These are phyloP conservation scores for Diarsia dahlii DNA, from an alignment of 2,888 invertebrate genomes.

Conservation along the genomic window DNA sequence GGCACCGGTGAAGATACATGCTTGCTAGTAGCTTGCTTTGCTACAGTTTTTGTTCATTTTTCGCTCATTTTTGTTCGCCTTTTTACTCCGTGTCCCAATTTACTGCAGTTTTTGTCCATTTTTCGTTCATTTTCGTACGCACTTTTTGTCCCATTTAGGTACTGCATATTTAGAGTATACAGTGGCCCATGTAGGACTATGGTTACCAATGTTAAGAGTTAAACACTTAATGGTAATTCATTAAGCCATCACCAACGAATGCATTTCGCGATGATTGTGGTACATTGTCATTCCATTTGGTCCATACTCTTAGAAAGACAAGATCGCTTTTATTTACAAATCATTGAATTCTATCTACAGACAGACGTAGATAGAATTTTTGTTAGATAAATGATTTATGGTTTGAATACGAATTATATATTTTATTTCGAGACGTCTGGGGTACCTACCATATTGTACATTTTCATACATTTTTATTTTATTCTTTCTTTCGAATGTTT, in stretches of 20 bases:
- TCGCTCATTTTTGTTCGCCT: conserved; percentile 7
- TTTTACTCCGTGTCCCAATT: not conserved
- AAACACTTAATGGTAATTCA: not conserved
- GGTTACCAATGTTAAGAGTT: not conserved
- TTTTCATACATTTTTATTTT: conserved; percentile 18
- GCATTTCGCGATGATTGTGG: not conserved
- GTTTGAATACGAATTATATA: not conserved
- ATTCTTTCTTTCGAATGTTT: not conserved
- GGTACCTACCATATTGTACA: not conserved
- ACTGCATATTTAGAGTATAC: not conserved
- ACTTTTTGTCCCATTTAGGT: not conserved
- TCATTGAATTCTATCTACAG: not conserved
- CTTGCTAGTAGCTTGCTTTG: conserved; percentile 19
- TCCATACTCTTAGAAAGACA: not conserved
- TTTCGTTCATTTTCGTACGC: too few species aligned
- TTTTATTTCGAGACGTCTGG: not conserved
- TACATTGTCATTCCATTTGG: conserved; percentile 28
- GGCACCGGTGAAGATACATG: conserved; percentile 56
- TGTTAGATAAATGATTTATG: not conserved
- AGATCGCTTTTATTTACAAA: not conserved
- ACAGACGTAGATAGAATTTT: not conserved
- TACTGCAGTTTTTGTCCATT: not conserved
- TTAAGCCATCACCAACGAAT: not conserved
- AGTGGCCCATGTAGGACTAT: not conserved
- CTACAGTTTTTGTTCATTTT: not conserved